phyloP scores from a whole-genome alignment of 1,140 invertebrate genomes.

The Drosophila ercepeae region DNA sequence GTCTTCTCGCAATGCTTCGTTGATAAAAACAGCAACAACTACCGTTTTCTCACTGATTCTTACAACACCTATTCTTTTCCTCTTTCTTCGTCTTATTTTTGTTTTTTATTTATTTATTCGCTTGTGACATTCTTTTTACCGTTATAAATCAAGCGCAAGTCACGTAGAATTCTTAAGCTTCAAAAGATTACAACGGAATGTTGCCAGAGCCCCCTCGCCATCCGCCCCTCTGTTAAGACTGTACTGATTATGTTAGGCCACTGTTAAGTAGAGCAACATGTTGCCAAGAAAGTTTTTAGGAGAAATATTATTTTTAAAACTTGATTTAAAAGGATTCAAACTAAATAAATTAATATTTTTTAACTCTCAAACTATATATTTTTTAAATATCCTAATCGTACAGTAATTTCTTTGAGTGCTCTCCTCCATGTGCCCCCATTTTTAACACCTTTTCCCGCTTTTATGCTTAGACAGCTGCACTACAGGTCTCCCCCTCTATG shows the following conservation, averaged over 20 bases:
- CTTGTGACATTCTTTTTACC: slow-evolving; percentile 58
- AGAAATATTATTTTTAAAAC: neutral
- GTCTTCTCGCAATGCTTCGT: slow-evolving; percentile 22
- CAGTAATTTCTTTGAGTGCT: slow-evolving; percentile 1
- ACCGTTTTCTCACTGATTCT: slow-evolving; percentile 37
- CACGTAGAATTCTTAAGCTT: slow-evolving; percentile 38
- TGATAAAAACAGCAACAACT: slow-evolving; percentile 36
- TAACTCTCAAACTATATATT: no score
- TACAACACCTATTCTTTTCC: slow-evolving; percentile 27
- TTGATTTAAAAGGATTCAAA: no score
- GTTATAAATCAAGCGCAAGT: slow-evolving; percentile 57
- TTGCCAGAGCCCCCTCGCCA: slow-evolving; percentile 1
- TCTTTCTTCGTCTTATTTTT: slow-evolving; percentile 12
- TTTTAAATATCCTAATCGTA: neutral
- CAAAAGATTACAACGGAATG: slow-evolving; percentile 21
- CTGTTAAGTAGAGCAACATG: slow-evolving; percentile 17
- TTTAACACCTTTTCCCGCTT: slow-evolving; percentile 55
- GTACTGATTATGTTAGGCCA: neutral
- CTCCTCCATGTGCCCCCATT: slow-evolving; percentile 5
- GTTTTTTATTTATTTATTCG: slow-evolving; percentile 29
- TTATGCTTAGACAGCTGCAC: slow-evolving; percentile 51
- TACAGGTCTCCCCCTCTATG: slow-evolving; percentile 20
- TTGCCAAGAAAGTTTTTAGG: slow-evolving; percentile 1
- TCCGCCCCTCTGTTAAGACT: neutral
- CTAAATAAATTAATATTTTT: no score